Conservation (phyloP, 2,797 vertebrate genomes). For the Carcharodon carcharias region DNA sequence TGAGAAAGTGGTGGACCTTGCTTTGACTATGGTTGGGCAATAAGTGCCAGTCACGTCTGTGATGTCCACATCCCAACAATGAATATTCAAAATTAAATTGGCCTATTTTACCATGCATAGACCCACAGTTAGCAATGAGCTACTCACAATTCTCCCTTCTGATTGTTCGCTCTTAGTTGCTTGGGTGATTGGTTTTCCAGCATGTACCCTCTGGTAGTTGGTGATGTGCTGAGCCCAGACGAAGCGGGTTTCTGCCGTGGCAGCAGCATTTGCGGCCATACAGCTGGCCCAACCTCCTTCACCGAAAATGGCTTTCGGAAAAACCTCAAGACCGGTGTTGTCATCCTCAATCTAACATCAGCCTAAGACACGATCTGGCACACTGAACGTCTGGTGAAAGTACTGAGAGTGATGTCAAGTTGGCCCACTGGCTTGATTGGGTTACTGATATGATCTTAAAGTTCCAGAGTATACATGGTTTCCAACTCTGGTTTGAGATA, state of each 20-base stretch:
- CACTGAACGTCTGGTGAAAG: not conserved
- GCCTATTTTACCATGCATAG: too few species aligned
- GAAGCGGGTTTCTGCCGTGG: not conserved
- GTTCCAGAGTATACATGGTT: not conserved
- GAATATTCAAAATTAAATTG: too few species aligned
- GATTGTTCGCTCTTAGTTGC: too few species aligned
- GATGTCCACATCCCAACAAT: too few species aligned
- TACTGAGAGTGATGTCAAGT: not conserved
- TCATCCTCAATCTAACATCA: not conserved
- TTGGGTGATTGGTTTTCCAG: not conserved
- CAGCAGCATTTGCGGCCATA: not conserved
- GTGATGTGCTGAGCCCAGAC: not conserved
- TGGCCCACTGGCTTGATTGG: not conserved
- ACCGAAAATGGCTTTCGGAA: not conserved
- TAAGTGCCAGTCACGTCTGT: too few species aligned
- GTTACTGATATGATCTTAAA: not conserved
- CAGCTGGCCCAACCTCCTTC: not conserved
- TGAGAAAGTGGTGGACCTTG: too few species aligned
- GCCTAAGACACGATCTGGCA: not conserved
- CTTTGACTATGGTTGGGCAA: too few species aligned
- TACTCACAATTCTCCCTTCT: too few species aligned
- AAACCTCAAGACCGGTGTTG: not conserved
- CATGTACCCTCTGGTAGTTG: not conserved
- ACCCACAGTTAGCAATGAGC: too few species aligned
- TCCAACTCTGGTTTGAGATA: not conserved